A percentile compares a stretch with the other conserved stretches of the same genome.
phyloP scores from a whole-genome alignment of 2,797 vertebrate species.

The Pseudomugil gertrudae region DNA sequence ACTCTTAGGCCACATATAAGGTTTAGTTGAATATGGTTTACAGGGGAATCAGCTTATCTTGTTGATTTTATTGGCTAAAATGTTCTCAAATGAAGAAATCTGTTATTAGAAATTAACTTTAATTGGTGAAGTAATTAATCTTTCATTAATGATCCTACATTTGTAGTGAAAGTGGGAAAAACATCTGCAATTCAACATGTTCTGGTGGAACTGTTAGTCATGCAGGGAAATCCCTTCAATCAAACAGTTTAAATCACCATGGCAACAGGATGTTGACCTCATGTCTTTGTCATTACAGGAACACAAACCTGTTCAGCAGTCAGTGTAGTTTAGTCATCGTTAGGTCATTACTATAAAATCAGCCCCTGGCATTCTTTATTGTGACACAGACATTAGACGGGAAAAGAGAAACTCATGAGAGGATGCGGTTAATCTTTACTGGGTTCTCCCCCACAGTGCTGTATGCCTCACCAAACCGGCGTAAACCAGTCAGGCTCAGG shows the following conservation, averaged over 20 bases:
- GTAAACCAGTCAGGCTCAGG: slow-evolving; percentile 76
- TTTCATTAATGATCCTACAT: neutral
- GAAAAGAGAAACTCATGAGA: slow-evolving; percentile 47
- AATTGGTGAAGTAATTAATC: neutral
- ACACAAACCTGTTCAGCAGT: neutral
- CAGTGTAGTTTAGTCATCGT: slow-evolving; percentile 30
- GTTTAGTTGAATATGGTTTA: neutral
- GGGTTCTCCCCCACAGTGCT: slow-evolving; percentile 44
- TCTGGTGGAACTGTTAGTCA: neutral
- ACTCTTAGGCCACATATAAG: neutral
- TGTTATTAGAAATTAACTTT: neutral
- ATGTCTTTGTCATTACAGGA: neutral
- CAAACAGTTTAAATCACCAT: neutral
- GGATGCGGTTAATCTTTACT: slow-evolving; percentile 60
- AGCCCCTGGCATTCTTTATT: slow-evolving; percentile 14
- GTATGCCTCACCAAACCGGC: slow-evolving; percentile 64
- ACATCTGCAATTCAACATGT: neutral
- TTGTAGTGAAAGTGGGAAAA: neutral
- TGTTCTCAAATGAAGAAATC: neutral
- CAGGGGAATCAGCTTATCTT: neutral
- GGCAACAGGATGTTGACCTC: slow-evolving; percentile 8
- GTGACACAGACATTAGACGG: slow-evolving; percentile 41
- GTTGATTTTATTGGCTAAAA: too few relatives aligned
- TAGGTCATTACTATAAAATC: neutral
- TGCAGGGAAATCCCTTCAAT: slow-evolving; percentile 3